Base-by-base conservation (phyloP, 2,888 invertebrate species). In the Spilarctia lutea region DNA sequence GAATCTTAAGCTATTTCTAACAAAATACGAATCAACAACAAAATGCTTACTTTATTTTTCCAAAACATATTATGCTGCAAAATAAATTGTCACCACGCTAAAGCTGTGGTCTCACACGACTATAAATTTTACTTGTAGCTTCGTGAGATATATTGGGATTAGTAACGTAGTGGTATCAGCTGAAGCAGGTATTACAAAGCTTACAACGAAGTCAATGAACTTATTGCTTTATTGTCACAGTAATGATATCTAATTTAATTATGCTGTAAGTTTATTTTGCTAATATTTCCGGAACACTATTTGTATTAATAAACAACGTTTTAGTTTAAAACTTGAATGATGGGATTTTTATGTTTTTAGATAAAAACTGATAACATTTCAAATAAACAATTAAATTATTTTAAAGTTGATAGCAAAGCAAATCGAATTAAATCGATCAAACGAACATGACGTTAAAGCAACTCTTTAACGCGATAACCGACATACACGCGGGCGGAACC, bases 61-160 rank as follows among this genome's bases (percentile, higher is more conserved):
- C 83, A 78, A 79, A 79, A 77, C 83, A 80, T 85, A 81, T 85
- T 75, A 84, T 86, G 84, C 83, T 85, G 83, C 83, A 83, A 83
- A 63, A 85, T 84, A 85, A 85, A 85, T 85, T 85, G 84, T 84
- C 85, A 77, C 79, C 78, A 68, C 81, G 76, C 79, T 83, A 83
- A 85, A 83, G 81, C 83, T 83, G 83, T 82, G 87, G 87, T 87
- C 84, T 83, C 85, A 82, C 85, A 85, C 82, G 81, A 82, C 87
- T 81, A 88, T 88, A 88, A 88, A 88, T 88, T 88, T 85, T 79
- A 86, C 81, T 83, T 83, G 85, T 76, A 80, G 87, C 82, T 84
- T 82, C 84, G 79, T 84, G 78, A 88, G 87, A 88, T 87, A 88
- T 86, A 87, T 87, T 80, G 86, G 88, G 88, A 87, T 88, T 88